A percentile compares a stretch with the other conserved stretches of the same genome.
Evolutionary conservation across 2,797 vertebrate species (phyloP).

Genomic region (Hyperoplus lanceolatus): DNA sequence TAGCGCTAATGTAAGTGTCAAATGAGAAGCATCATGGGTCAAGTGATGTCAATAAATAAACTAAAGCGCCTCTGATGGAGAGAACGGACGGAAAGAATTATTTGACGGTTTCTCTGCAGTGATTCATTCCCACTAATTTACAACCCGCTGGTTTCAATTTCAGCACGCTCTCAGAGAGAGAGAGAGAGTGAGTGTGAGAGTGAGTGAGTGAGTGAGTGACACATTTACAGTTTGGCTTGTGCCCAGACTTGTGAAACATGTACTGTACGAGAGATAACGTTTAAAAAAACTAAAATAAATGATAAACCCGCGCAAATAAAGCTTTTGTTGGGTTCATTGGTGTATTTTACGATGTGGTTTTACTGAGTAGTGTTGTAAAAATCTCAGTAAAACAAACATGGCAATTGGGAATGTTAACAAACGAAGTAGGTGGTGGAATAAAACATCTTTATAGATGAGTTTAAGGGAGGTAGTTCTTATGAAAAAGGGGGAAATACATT

Average conservation of each 20-base stretch:
- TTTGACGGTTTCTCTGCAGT: constrained; percentile 26
- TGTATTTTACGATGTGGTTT: constrained; percentile 36
- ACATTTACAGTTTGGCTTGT: constrained; percentile 14
- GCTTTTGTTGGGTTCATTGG: constrained; percentile 44
- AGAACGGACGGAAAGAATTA: constrained; percentile 6
- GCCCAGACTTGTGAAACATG: background rate
- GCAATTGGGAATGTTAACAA: constrained; percentile 6
- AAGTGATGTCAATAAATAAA: constrained; percentile 57
- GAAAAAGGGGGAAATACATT: background rate
- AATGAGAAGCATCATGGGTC: constrained; percentile 29
- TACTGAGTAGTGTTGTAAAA: constrained; percentile 31
- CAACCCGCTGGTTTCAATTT: constrained; percentile 57
- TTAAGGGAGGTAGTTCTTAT: background rate
- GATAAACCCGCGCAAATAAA: background rate
- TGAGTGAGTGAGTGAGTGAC: constrained; percentile 25
- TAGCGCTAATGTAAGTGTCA: constrained; percentile 30
- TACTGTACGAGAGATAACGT: background rate
- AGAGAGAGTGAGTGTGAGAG: constrained; percentile 14
- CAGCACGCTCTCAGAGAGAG: constrained; percentile 21
- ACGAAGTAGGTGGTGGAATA: constrained; percentile 1
- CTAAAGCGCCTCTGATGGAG: constrained; percentile 9
- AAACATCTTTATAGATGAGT: constrained; percentile 5
- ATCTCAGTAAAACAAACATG: constrained; percentile 21
- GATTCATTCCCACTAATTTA: constrained; percentile 58
- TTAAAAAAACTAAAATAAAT: background rate